Conservation (phyloP, 2,888 invertebrate species). For the Pharmacophagus antenor region DNA sequence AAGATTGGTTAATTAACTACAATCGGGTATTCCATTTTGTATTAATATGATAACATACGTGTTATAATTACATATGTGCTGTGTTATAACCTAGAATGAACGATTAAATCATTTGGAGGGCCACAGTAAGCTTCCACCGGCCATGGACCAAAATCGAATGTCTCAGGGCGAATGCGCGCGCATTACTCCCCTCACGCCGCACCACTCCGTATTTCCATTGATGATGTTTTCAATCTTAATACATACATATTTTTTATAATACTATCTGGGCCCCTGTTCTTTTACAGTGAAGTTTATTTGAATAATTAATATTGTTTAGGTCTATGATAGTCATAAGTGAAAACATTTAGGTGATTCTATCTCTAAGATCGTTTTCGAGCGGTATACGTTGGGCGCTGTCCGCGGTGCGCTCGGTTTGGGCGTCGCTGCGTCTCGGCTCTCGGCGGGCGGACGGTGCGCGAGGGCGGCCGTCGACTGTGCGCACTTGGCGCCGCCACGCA, state of each 20-base stretch:
- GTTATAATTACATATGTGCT: constrained; percentile 51
- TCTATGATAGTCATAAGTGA: background rate
- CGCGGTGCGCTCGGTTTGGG: constrained; percentile 72
- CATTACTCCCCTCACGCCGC: constrained; percentile 59
- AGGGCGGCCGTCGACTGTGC: constrained; percentile 64
- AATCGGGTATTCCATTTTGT: background rate
- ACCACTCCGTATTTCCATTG: constrained; percentile 74
- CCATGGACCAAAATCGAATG: constrained; percentile 82
- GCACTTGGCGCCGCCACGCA: constrained; percentile 69
- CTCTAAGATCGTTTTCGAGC: constrained; percentile 8
- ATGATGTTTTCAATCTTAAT: constrained; percentile 75
- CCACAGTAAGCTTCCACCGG: constrained; percentile 77
- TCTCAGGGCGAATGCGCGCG: constrained; percentile 74
- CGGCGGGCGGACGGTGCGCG: constrained; percentile 57
- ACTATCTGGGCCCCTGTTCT: background rate
- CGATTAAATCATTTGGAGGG: constrained; percentile 75
- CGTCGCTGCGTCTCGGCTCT: constrained; percentile 78
- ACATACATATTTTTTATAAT: constrained; percentile 33
- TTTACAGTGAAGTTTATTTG: background rate
- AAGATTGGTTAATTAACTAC: too few relatives aligned
- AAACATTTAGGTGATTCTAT: constrained; percentile 1
- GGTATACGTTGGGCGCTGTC: constrained; percentile 55
- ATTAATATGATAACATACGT: background rate
- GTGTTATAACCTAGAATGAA: constrained; percentile 69
- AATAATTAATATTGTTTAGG: background rate